Base-by-base conservation (phyloP, 2,113 vertebrate species). In the Corapipo altera region DNA sequence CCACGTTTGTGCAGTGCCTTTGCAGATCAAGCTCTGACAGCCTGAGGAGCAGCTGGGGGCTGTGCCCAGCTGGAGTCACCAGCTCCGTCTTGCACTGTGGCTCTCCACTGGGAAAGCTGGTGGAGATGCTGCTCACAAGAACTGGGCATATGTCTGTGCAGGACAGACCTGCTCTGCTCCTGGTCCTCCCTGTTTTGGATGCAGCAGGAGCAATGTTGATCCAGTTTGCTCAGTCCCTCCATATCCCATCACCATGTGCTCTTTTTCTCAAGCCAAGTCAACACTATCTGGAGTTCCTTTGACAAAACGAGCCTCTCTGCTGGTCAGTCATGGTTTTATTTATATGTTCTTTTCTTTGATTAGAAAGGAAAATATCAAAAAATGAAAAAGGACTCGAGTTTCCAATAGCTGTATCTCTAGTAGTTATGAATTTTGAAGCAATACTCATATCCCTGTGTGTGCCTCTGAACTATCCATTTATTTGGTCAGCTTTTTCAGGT, bases 251-350 rank as follows among this genome's bases (percentile, higher is more conserved):
- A 37, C n/a, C 4, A 0, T 5, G 17, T 24, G 43, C 58, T 74
- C 73, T 44, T 64, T 67, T 81, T 61, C 62, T n/a, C 12, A 74
- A 85, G 59, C 64, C 41, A 74, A 67, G 28, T 62, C 54, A 66
- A 55, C 44, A 8, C 15, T 77, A 12, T 41, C 52, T 77, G 72
- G 61, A 95, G 79, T 80, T 71, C 77, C 58, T 85, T 48, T 73
- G 82, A 87, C 67, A 83, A 91, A 94, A 92, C 0, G 6, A 96
- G 85, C 66, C 85, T 86, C 78, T 92, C 89, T 96, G 88, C 96
- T 91, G 95, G 96, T 93, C 85, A 96, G 91, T 94, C 51, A 0
- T 72, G 94, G 93, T 77, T 97, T 96, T 96, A 95, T 96, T 96
- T 96, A 97, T 96, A 71, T 35, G 37, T 82, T 94, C 73, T 94